These are phyloP conservation scores for Actinia equina DNA, from an alignment of 64 coral and sea anemone species.

Conservation along the genomic window DNA sequence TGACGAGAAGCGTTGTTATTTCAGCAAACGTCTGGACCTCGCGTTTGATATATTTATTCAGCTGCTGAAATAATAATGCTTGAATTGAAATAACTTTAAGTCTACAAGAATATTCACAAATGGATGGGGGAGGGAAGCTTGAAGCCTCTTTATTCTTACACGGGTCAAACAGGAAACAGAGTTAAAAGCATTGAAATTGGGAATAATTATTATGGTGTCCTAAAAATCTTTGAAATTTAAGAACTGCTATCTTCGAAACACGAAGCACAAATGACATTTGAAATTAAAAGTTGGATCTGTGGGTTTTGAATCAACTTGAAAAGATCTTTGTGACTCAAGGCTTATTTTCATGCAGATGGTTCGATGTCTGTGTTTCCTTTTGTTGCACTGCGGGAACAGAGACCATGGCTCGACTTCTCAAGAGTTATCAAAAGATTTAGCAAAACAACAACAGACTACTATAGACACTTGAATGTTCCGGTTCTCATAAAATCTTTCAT, in stretches of 20 bases:
- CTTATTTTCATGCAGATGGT: background rate
- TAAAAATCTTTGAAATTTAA: background rate
- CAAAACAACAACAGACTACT: background rate
- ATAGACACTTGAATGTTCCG: background rate
- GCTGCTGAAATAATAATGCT: background rate
- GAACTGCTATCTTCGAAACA: background rate
- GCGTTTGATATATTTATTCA: background rate
- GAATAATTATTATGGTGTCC: background rate
- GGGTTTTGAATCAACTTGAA: background rate
- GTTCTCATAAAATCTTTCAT: background rate
- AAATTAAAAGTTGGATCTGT: background rate
- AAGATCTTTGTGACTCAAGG: background rate
- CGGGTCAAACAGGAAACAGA: background rate
- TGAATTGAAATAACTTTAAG: background rate
- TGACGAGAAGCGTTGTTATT: background rate
- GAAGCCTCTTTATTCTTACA: background rate
- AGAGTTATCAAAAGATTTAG: background rate
- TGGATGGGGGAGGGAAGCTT: background rate
- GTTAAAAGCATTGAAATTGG: background rate
- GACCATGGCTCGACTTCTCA: background rate
- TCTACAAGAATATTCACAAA: background rate
- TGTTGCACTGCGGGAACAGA: background rate
- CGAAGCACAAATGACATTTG: background rate
- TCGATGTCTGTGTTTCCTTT: background rate
- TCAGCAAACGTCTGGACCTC: conserved; percentile 1